Evolutionary conservation across 1,140 invertebrate species (phyloP), one percentile per base, ranked within the genome.

Genomic region (Drosophila willistoni): DNA sequence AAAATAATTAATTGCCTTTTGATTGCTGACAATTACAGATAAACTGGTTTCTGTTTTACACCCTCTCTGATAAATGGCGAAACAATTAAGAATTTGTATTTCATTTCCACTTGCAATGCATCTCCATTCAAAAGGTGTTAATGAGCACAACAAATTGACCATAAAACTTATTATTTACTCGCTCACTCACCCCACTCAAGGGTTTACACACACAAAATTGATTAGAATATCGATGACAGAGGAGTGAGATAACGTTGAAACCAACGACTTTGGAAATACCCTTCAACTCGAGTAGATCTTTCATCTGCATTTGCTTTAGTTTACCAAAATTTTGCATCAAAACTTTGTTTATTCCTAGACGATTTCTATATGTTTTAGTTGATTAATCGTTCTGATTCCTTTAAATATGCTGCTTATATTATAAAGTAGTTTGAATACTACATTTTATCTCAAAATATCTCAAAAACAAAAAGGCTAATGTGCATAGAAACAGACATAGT

Each of bases 1-100:
- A 1, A 51, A 29, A 59, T 77, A 63, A 79, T 59, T 87, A 79
- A 87, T 87, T 65, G 56, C 76, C 73, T 71, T 77, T 87, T 79
- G 70, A 87, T 87, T 77, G 73, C 68, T 67, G 79, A 79, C 69
- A 73, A 73, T 47, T 36, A 77, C 66, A 70, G 68, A 29, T 60
- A 61, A 85, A 86, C 83, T 54, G 56, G 79, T 39, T 39, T 25
- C 22, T 4, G 3, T 25, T 87, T 72, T 74, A 74, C 62, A 71
- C 65, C 56, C 65, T 64, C 65, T 63, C 56, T 81, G 77, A 65
- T 57, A 70, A 47, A 47, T 47, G 44, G 25, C 5, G 25, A 25
- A 29, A 29, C 29, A 29, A 17, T 47, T 1, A 47, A 47, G 14
- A 51, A 51, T 51, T 22, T 19, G 14, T 10, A 47, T 51, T 51